Evolutionary conservation across 1,140 invertebrate genomes (phyloP), one percentile per base, ranked within the genome.

Genomic region (Drosophila ironensis): DNA sequence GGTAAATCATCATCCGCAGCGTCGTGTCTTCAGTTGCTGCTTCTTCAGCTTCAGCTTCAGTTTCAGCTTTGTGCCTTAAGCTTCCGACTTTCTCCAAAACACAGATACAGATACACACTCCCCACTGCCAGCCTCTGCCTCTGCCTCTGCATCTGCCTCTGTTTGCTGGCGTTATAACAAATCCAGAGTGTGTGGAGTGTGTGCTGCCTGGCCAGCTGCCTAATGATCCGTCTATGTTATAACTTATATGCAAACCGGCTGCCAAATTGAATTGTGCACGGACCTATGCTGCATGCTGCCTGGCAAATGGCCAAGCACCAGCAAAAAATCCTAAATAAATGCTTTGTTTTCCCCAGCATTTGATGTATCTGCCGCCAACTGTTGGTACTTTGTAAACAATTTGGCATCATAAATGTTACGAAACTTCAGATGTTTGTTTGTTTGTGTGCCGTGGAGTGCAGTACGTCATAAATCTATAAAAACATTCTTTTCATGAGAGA

Each of bases 21-120:
- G 67, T 53, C 38, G 47, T 54, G 64, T 68, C 52, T 69, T 50
- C 52, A 14, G 48, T 50, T 33, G 70, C 41, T 64, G 78, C 80
- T 78, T 86, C 80, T 84, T 84, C 74, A 73, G 72, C 59, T 76
- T 54, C 28, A 37, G 33, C 33, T 42, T 71, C 56, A 63, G 66
- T 44, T 72, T 33, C 14, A 12, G 68, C 27, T 68, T 54, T 67
- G 22, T 70, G 66, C 67, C 80, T 45, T 53, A 70, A 69, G 80
- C 80, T 84, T 84, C 80, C 80, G 80, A 84, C 80, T 84, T 84
- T 84, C 80, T 84, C 78, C 74, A 69, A 51, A 56, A 70, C 28
- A 77, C 57, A 70, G 30, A 54, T 19, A 48, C 8, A 25, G 14
- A 37, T 37, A 61, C 51, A 67, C 35, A 77, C 53, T 60, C 37